These are phyloP conservation scores for Sminthopsis crassicaudata DNA, from an alignment of 2,113 vertebrate genomes.

Conservation along the genomic window DNA sequence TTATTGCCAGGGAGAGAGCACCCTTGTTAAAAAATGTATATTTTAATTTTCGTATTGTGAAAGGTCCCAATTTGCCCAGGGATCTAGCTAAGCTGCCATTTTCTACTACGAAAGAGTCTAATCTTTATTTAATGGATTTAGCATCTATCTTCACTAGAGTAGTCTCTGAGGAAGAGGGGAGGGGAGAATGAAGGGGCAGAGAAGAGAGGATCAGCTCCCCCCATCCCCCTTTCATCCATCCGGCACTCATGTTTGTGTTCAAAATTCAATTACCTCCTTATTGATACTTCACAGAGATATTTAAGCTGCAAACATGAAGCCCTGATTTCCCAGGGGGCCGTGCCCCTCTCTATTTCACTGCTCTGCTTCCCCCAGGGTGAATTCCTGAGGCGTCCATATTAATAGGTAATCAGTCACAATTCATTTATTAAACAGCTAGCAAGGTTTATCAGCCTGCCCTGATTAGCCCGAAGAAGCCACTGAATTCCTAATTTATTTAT, in stretches of 20 bases:
- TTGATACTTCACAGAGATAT: conserved; percentile 99
- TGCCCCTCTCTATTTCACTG: conserved; percentile 99
- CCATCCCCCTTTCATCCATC: conserved; percentile 90
- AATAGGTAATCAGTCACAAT: conserved; percentile 99
- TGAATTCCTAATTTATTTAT: conserved; percentile 99
- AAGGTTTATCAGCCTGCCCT: conserved; percentile 96
- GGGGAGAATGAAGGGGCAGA: conserved; percentile 87
- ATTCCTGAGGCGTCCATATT: conserved; percentile 99
- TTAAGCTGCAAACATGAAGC: conserved; percentile 99
- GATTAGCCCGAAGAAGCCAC: conserved; percentile 99
- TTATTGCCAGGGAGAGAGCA: conserved; percentile 82
- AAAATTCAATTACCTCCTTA: conserved; percentile 99
- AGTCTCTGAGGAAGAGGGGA: conserved; percentile 89
- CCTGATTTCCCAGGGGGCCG: conserved; percentile 99
- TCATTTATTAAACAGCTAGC: conserved; percentile 99
- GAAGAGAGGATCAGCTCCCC: conserved; percentile 89
- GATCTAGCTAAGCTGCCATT: conserved; percentile 91
- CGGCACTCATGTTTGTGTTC: conserved; percentile 99
- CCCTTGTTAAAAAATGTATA: conserved; percentile 91
- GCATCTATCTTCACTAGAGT: conserved; percentile 96
- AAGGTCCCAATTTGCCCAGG: conserved; percentile 86
- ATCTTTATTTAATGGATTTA: conserved; percentile 99
- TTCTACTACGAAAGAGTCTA: conserved; percentile 92
- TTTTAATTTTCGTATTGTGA: conserved; percentile 90
- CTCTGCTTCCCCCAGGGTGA: conserved; percentile 90